Percentiles rank a stretch among this genome's conserved stretches.
phyloP scores from a whole-genome alignment of 2,888 invertebrate species.

The Agrochola lota region DNA sequence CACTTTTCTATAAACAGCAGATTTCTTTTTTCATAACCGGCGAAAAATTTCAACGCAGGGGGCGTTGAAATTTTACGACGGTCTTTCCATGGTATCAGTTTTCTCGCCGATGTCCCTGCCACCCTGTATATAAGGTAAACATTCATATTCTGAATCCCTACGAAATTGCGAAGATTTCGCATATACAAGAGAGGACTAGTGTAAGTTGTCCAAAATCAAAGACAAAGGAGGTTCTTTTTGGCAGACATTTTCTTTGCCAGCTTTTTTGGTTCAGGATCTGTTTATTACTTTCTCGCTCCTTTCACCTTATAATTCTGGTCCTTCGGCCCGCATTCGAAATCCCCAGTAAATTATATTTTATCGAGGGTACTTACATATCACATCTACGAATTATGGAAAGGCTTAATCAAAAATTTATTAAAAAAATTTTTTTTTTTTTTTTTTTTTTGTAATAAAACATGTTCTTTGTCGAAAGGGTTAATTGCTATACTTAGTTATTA shows the following conservation, averaged over 20 bases:
- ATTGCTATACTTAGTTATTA: conserved; percentile 36
- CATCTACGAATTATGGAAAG: neutral
- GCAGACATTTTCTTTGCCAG: too few species aligned
- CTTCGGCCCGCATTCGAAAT: neutral
- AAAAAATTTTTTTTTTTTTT: neutral
- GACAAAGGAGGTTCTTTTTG: neutral
- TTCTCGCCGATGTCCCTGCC: too few species aligned
- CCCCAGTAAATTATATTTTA: neutral
- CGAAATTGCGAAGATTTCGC: neutral
- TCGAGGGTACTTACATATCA: neutral
- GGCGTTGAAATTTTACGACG: too few species aligned
- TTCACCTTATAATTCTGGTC: neutral
- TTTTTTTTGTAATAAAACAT: too few species aligned
- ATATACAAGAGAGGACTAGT: neutral
- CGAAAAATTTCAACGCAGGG: too few species aligned
- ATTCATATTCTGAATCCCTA: neutral
- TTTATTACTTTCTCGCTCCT: neutral
- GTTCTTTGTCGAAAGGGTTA: conserved; percentile 26
- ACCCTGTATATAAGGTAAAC: too few species aligned
- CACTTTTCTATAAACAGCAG: too few species aligned
- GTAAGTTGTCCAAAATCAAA: neutral
- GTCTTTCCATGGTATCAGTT: too few species aligned
- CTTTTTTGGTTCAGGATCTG: neutral
- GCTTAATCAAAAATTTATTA: neutral
- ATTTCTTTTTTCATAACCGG: too few species aligned